Base-by-base conservation (phyloP, 2,888 invertebrate genomes). In the Papilio protenor region DNA sequence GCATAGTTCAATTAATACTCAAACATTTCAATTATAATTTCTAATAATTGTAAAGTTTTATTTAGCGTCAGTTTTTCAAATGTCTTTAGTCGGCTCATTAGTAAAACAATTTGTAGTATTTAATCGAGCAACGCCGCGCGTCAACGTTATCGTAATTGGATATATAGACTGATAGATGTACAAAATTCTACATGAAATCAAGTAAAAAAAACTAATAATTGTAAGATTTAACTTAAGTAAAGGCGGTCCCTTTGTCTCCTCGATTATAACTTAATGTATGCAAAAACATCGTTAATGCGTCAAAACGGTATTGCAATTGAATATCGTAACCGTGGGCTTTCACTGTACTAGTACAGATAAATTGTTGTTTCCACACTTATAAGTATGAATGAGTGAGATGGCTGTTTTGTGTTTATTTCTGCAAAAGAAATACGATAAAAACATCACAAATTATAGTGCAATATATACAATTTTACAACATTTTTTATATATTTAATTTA, bases 111-210 rank as follows among this genome's bases (percentile, higher is more conserved):
- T 40, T 40, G 66, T 69, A 21, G 2, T 64, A 10, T 64, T 66
- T 18, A 14, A 61, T 14, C 3, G 66, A 21, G 45, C 66, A 14
- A 21, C 66, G 66, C 45, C 66, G 66, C 11, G 64, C 33, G 45
- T 21, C 33, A 64, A 33, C 33, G 40, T 11, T 45, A 12, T 40
- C n/a, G n/a, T 66, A 4, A 66, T 64, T 12, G n/a, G 18, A 66
- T 45, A 66, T 69, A 66, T 69, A 69, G 66, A 69, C 66, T 69
- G 66, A 69, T 69, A 69, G 64, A 40, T 69, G 66, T 69, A 69
- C 66, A 69, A 66, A 61, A 69, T 33, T 40, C 40, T 3, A 2
- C 45, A n/a, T 45, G 2, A 45, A 69, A 45, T 18, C 12, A n/a
- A 23, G 3, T 69, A 69, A 45, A 21, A 69, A 45, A 21, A 1